Conservation (phyloP, 92 coral and sea anemone genomes). For the Phenganax marumi region DNA sequence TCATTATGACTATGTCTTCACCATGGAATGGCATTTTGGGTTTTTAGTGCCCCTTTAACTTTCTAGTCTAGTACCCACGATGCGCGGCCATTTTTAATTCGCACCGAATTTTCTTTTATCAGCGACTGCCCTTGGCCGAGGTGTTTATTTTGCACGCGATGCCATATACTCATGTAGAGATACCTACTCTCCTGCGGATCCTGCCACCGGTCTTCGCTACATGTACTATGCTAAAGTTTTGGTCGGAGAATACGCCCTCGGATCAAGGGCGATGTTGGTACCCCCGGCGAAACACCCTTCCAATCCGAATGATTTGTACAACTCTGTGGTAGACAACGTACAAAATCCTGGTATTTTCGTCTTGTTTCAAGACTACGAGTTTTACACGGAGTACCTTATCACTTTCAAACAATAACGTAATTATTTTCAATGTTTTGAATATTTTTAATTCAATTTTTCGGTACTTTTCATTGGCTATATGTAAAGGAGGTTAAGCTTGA, state of each 20-base stretch:
- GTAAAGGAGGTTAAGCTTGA: too few relatives aligned
- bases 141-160: constrained; percentile 65
- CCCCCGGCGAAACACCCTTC: constrained; percentile 57
- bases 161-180: constrained; percentile 56
- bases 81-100: neutral
- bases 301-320: constrained; percentile 43
- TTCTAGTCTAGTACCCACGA: neutral
- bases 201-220: constrained; percentile 49
- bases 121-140: constrained; percentile 57
- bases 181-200: constrained; percentile 64
- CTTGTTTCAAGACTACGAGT: constrained; percentile 50
- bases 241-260: constrained; percentile 71
- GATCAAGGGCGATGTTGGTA: constrained; percentile 36
- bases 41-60: neutral
- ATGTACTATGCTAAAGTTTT: constrained; percentile 68
- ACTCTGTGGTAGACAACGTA: constrained; percentile 50
- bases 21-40: too few relatives aligned
- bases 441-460: neutral
- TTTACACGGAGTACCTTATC: constrained; percentile 64
- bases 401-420: constrained; percentile 28
- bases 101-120: neutral
- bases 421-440: neutral
- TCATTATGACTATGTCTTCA: too few relatives aligned
- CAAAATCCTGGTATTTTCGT: constrained; percentile 55
- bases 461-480: neutral